Base-by-base conservation (phyloP, 2,888 invertebrate genomes). In the Heteromyza rotundicornis region DNA sequence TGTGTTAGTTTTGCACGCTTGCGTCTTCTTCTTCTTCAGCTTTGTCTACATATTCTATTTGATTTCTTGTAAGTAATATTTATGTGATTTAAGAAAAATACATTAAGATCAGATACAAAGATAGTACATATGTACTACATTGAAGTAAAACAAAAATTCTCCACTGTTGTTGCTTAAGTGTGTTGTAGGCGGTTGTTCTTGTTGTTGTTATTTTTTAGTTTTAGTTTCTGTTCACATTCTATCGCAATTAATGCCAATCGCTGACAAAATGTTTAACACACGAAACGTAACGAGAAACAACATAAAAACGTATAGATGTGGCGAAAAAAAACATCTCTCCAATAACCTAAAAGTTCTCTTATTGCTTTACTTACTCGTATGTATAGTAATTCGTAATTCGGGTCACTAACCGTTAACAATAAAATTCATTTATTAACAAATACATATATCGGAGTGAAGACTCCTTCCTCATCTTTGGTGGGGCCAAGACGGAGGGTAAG, bases 321-420 rank as follows among this genome's bases (percentile, higher is more conserved):
- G n/a, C n/a, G 10, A 27, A 27, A 27, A 27, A 27, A 27, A 27
- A 10, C 27, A 27, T 3, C 8, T 3, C 40, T 40, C 40, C 5
- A 40, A 14, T 44, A 56, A 50, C 22, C 5, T 57, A 57, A n/a
- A 57, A 52, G 51, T 61, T 56, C 60, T 56, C 51, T 51, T 36
- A 50, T 27, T 20, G 27, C 24, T 36, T 63, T 19, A 59, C 57
- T 20, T n/a, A 49, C 35, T 60, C 55, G n/a, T 22, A 40, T 16
- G 12, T 16, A 24, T 24, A 36, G 75, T 74, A 74, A 74, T 69
- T 72, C 70, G 74, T 76, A 76, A 77, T 78, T 77, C 78, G 77
- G 78, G 78, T 77, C 77, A 78, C 74, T 77, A 78, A 78, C 78
- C 77, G 77, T 77, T 75, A 75, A 77, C 77, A 77, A 77, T 78